Evolutionary conservation across 2,888 invertebrate species (phyloP).

Genomic region (Parnassius smintheus): DNA sequence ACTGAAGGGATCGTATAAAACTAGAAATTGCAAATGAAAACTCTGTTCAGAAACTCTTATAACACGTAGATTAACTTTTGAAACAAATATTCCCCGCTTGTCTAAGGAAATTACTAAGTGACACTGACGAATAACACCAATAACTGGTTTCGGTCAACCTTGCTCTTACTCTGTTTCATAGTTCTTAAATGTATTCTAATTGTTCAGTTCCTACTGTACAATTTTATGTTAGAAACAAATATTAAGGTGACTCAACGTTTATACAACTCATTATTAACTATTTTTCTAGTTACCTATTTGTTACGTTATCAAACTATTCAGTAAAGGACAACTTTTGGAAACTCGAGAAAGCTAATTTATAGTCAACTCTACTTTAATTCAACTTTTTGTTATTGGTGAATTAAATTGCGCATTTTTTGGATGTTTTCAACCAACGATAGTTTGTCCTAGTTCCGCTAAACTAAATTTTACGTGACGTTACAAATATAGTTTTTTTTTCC

Average conservation of each 20-base stretch:
- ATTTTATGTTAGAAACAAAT: constrained; percentile 3
- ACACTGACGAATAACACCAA: constrained; percentile 73
- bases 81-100: constrained; percentile 62
- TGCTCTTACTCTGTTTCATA: constrained; percentile 9
- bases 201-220: no score
- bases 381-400: constrained; percentile 16
- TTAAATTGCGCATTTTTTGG: constrained; percentile 4
- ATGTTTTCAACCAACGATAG: not conserved
- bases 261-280: constrained; percentile 16
- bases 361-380: constrained; percentile 21
- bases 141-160: constrained; percentile 55
- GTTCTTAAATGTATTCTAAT: not conserved
- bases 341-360: constrained; percentile 25
- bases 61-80: constrained; percentile 62
- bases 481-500: not conserved
- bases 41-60: constrained; percentile 44
- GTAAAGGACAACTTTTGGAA: constrained; percentile 19
- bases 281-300: constrained; percentile 19
- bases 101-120: constrained; percentile 69
- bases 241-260: constrained; percentile 7
- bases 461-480: not conserved
- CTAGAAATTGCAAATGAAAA: constrained; percentile 33
- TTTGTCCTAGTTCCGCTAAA: not conserved
- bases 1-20: constrained; percentile 15
- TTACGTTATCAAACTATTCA: constrained; percentile 19